Conservation (phyloP, 1,140 invertebrate genomes). For the Magallana gigas region DNA sequence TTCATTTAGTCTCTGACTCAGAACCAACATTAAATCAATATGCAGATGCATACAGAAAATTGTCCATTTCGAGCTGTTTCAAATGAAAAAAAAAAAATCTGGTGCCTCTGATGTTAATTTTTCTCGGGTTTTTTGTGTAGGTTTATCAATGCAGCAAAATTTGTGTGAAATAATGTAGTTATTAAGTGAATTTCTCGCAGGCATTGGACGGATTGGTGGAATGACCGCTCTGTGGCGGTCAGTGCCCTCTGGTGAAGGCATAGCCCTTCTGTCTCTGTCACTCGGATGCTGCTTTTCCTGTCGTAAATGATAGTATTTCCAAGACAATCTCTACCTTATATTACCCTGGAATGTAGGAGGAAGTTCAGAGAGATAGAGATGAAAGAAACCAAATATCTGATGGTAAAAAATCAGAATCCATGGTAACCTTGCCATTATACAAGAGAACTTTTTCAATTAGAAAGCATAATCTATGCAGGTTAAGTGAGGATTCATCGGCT, state of each 20-base stretch:
- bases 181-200: not conserved
- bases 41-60: not conserved
- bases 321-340: not conserved
- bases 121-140: not conserved
- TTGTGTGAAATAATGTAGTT: not conserved
- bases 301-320: not conserved
- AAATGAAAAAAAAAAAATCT: not conserved
- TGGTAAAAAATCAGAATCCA: not conserved
- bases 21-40: slow-evolving; percentile 14
- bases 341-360: too few relatives aligned
- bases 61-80: not conserved
- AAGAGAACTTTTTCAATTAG: not conserved
- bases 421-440: not conserved
- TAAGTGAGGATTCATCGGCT: not conserved
- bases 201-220: not conserved
- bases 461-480: not conserved
- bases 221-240: not conserved
- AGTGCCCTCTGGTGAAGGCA: not conserved
- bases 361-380: too few relatives aligned
- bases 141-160: not conserved
- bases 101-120: not conserved
- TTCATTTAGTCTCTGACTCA: not conserved
- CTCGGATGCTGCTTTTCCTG: not conserved
- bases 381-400: not conserved
- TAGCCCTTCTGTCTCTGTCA: not conserved